phyloP scores from a whole-genome alignment of 1,140 invertebrate species.

The Leptoteleia sp. region DNA sequence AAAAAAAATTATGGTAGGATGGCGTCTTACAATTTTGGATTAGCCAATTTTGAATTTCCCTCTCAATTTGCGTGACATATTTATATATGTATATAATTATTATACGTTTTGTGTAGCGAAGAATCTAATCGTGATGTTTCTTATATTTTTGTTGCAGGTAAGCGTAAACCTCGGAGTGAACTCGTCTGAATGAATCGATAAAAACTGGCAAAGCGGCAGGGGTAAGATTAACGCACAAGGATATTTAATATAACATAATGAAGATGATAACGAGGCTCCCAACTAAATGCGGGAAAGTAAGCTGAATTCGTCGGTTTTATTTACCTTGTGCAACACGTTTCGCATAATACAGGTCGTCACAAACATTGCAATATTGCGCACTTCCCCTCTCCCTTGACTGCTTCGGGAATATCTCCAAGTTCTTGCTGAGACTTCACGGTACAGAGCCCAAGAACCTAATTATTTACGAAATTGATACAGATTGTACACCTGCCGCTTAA shows the following conservation, averaged over 20 bases:
- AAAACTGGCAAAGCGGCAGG: neutral
- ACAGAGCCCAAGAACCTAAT: slow-evolving; percentile 58
- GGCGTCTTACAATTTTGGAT: too few species aligned
- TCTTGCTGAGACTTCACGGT: slow-evolving; percentile 52
- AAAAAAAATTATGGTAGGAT: too few species aligned
- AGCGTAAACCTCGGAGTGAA: slow-evolving; percentile 20
- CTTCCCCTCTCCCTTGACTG: slow-evolving; percentile 37
- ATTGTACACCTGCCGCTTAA: slow-evolving; percentile 19
- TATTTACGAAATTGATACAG: slow-evolving; percentile 47
- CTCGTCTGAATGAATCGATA: slow-evolving; percentile 17
- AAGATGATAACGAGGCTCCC: slow-evolving; percentile 39
- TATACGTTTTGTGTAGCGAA: neutral
- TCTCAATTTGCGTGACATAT: too few species aligned
- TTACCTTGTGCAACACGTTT: slow-evolving; percentile 47
- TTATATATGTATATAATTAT: too few species aligned
- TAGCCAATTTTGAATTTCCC: too few species aligned
- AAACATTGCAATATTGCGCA: slow-evolving; percentile 51
- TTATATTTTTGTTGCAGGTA: slow-evolving; percentile 51
- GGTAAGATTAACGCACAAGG: slow-evolving; percentile 38
- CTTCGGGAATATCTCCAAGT: slow-evolving; percentile 45
- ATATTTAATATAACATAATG: slow-evolving; percentile 53
- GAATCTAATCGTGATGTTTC: slow-evolving; percentile 12
- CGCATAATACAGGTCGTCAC: slow-evolving; percentile 26
- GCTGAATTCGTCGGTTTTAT: slow-evolving; percentile 43
- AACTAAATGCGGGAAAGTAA: slow-evolving; percentile 45